Percentiles rank a stretch among this genome's conserved stretches.
These are phyloP conservation scores for Noctua comes DNA, from an alignment of 2,888 invertebrate genomes.

Conservation along the genomic window DNA sequence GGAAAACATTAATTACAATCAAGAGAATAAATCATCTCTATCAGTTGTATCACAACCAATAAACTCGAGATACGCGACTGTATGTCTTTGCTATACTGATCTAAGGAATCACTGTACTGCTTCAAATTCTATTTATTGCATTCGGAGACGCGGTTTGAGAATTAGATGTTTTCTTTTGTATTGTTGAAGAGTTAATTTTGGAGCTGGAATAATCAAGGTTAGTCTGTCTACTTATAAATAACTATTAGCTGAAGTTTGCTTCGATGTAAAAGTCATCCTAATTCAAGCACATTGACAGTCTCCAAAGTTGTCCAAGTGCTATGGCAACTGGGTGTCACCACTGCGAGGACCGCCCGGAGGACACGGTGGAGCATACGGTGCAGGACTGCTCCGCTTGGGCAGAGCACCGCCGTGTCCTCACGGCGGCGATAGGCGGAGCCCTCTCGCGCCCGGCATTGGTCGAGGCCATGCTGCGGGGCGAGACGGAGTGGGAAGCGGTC, in stretches of 20 bases:
- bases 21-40: slow-evolving; percentile 54
- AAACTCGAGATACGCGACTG: slow-evolving; percentile 45
- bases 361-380: no score
- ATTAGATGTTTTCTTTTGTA: slow-evolving; percentile 13
- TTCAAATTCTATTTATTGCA: slow-evolving; percentile 26
- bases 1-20: slow-evolving; percentile 65
- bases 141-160: slow-evolving; percentile 21
- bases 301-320: neutral
- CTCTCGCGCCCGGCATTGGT: no score
- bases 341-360: no score
- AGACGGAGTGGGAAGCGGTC: no score
- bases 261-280: neutral
- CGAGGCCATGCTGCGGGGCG: no score
- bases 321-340: no score
- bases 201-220: slow-evolving; percentile 22
- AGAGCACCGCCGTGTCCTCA: no score
- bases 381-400: no score
- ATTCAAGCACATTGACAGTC: neutral
- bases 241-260: neutral
- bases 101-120: slow-evolving; percentile 30
- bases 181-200: slow-evolving; percentile 20
- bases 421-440: no score
- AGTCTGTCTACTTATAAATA: slow-evolving; percentile 42
- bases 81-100: slow-evolving; percentile 29
- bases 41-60: slow-evolving; percentile 41